Evolutionary conservation across 2,113 vertebrate genomes (phyloP).

Genomic region (Smithornis capensis): DNA sequence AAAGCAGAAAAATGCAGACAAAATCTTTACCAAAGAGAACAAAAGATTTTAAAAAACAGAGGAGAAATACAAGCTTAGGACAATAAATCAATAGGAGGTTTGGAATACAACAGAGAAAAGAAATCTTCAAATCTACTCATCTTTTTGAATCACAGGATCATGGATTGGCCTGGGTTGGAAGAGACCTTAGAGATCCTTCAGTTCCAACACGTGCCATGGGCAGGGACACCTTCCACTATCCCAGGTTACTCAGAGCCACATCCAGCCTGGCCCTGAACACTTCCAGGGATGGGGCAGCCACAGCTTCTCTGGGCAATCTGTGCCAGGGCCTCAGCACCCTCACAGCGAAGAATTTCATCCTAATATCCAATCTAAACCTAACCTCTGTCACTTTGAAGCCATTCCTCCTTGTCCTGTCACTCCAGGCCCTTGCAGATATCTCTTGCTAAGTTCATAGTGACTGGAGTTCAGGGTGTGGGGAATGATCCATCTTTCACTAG

Average conservation of each 20-base stretch:
- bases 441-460: not conserved
- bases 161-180: not conserved
- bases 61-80: not conserved
- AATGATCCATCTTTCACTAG: not conserved
- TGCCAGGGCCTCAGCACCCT: not conserved
- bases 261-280: fast-evolving
- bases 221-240: not conserved
- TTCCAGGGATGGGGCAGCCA: not conserved
- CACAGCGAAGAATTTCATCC: not conserved
- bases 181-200: not conserved
- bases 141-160: not conserved
- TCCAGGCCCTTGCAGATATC: not conserved
- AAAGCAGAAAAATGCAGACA: not conserved
- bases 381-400: not conserved
- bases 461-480: not conserved
- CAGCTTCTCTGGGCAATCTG: not conserved
- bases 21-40: not conserved
- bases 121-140: not conserved
- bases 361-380: fast-evolving
- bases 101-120: not conserved
- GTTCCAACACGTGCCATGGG: fast-evolving
- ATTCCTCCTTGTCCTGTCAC: not conserved
- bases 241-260: fast-evolving
- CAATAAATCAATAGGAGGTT: not conserved
- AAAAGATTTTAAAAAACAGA: not conserved